Base-by-base conservation (phyloP, 2,888 invertebrate genomes). In the Coelopa pilipes region DNA sequence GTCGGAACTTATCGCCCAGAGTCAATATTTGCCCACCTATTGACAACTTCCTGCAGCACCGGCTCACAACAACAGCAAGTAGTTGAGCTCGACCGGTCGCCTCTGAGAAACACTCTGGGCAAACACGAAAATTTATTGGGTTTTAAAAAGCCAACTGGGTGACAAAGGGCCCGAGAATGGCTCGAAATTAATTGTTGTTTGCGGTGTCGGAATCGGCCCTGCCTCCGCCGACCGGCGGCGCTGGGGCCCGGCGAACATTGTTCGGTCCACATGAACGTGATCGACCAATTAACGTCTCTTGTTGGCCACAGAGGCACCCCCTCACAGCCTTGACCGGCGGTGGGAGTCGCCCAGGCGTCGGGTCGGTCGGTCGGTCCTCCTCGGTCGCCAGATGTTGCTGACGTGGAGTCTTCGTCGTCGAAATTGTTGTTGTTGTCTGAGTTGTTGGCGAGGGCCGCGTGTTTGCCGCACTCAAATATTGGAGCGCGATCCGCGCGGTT, bases 1-100 rank as follows among this genome's bases (percentile, higher is more conserved):
- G 0, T 63, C 46, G 19, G 47, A 47, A 49, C 49, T 62, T 70
- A 24, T 60, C 70, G n/a, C 21, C 34, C 21, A 34, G 60, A 65
- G 19, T 34, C 65, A 65, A 71, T 65, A 63, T 71, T 71, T 71
- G 47, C 4, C 65, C 21, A 55, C 71, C 19, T 24, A 46, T 65
- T 55, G 65, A 55, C 71, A 46, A 71, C 65, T 71, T 71, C 71
- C 71, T 71, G 71, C 55, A 55, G 65, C 65, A 21, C 63, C 46
- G 21, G 53, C 17, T 34, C 24, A 2, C 17, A 4, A 66, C 66
- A 24, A 45, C 11, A 13, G 1, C 13, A 53, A 53, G 24, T 15
- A 62, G 2, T 34, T n/a, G 24, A 55, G 19, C 0, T 67, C 11
- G 55, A 34, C 17, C 24, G 57, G 45, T 57, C 45, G 55, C 55